Evolutionary conservation across 2,797 vertebrate genomes (phyloP).

Genomic region (Tenualosa ilisha): DNA sequence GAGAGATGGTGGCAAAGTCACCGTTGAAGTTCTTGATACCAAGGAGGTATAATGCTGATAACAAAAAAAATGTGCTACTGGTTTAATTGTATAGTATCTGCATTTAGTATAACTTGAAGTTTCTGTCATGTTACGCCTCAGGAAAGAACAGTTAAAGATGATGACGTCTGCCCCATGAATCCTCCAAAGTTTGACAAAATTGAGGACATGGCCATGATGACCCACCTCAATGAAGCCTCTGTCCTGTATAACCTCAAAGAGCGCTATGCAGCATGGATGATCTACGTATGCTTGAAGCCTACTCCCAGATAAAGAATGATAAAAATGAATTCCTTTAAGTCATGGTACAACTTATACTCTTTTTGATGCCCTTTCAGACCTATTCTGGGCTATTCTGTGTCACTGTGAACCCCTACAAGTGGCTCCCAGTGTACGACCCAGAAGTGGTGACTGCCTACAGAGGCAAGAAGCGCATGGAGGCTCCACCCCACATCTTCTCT

Average conservation of each 20-base stretch:
- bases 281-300: not conserved
- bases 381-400: conserved; percentile 2
- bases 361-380: not conserved
- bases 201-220: conserved; percentile 55
- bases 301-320: not conserved
- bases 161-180: conserved; percentile 70
- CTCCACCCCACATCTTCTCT: conserved; percentile 16
- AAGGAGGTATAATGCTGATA: not conserved
- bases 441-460: not conserved
- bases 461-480: conserved; percentile 18
- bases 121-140: conserved; percentile 6
- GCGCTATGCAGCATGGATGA: conserved; percentile 22
- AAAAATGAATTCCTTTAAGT: not conserved
- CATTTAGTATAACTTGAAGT: not conserved
- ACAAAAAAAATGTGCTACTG: not conserved
- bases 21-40: conserved; percentile 70
- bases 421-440: conserved; percentile 10
- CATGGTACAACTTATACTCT: no score
- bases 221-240: conserved; percentile 64
- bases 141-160: conserved; percentile 42
- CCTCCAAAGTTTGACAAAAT: conserved; percentile 79
- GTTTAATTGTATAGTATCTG: no score
- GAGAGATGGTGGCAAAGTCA: conserved; percentile 77
- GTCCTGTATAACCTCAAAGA: conserved; percentile 23
- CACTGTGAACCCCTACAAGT: conserved; percentile 17